Evolutionary conservation across 2,797 vertebrate species (phyloP).

Genomic region (Melanotaenia boesemani): DNA sequence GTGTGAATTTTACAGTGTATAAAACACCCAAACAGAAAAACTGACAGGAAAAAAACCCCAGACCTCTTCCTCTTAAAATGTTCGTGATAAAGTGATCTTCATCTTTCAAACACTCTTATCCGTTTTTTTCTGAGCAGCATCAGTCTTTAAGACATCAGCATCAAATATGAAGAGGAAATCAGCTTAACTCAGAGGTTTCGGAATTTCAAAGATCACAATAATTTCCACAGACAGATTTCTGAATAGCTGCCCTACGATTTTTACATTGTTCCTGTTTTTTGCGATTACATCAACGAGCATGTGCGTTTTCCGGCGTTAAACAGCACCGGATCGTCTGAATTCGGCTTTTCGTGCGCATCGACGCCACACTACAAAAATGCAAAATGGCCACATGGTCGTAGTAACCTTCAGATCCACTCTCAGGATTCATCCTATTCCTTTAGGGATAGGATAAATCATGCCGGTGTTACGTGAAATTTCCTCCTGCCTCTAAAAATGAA

Average conservation of each 20-base stretch:
- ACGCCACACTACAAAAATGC: constrained; percentile 72
- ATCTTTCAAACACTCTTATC: not conserved
- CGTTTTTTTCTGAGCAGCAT: not conserved
- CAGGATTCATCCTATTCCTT: constrained; percentile 53
- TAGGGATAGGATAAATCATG: not conserved
- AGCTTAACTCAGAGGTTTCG: not conserved
- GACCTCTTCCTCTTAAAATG: too few relatives aligned
- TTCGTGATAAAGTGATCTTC: not conserved
- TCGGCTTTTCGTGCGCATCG: constrained; percentile 51
- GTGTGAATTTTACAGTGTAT: not conserved
- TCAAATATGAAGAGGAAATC: not conserved
- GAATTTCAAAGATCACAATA: not conserved
- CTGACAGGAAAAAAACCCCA: too few relatives aligned
- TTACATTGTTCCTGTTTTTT: not conserved
- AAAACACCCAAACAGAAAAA: not conserved
- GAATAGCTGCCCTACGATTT: not conserved
- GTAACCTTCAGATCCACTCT: constrained; percentile 76
- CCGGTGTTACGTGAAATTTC: not conserved
- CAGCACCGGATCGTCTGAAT: constrained; percentile 22
- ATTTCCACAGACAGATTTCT: not conserved
- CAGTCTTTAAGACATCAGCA: not conserved
- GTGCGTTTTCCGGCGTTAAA: not conserved
- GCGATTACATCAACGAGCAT: not conserved
- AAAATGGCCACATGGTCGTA: constrained; percentile 84
- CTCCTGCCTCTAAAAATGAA: not conserved